Evolutionary conservation across 2,113 vertebrate species (phyloP), one percentile per base, ranked within the genome.

Genomic region (Phrynocephalus versicolor): DNA sequence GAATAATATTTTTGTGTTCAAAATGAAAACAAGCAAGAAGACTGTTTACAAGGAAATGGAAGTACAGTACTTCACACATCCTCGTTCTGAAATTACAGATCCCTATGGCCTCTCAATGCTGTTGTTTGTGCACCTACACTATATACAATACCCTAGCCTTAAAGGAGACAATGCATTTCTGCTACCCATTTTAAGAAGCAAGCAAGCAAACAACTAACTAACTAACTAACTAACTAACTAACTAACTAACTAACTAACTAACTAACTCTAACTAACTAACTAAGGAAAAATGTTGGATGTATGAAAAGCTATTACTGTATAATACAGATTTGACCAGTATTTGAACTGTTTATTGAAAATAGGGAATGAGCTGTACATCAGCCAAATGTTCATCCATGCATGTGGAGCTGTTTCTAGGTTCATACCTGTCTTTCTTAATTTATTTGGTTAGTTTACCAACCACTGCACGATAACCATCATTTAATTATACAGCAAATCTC

Each of bases 11-110:
- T 84, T 91, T 86, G 19, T 41, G 57, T 27, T 58, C 41, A 51
- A 82, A 77, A 87, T 69, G 27, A 85, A 19, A 70, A 83, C 87
- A 83, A 85, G 89, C 89, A 37, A 93, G 89, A 92, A 90, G 55
- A 82, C 80, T 91, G 81, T 89, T 93, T 87, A 87, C 23, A 72
- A 89, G 70, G 91, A 91, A 92, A 81, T 1, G 65, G 88, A 79
- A 19, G 0, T 13, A 71, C 65, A 19, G 0, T 13, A 71, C 65
- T 87, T 86, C 51, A 86, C 86, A 94, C 90, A 91, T 93, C 93
- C 92, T 91, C 89, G 86, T 85, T 88, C 90, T 67, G 21, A 84
- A 85, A 21, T 41, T 81, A 73, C 1, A 90, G 87, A 84, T 19
- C 8, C 23, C 25, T 33, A 39, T 76, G 57, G 2, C 21, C 87